Percentiles rank a stretch among this genome's conserved stretches.
Evolutionary conservation across 2,888 invertebrate genomes (phyloP).

Genomic region (Pharmacophagus antenor): DNA sequence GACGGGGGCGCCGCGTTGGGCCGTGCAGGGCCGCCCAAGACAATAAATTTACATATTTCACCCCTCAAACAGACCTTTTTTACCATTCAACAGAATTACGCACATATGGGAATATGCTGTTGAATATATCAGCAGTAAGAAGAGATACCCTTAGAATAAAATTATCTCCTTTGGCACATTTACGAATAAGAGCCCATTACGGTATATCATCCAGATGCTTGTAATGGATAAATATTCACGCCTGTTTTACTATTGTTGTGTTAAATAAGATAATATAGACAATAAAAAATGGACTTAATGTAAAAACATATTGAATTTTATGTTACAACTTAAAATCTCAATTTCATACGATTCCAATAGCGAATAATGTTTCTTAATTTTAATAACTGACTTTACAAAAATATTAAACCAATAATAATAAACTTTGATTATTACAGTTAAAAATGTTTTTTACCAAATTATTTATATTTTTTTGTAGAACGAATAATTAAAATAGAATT

Average conservation of each 20-base stretch:
- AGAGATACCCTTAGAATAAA: slow-evolving; percentile 79
- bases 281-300: too few relatives aligned
- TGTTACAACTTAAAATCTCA: too few relatives aligned
- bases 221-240: not conserved
- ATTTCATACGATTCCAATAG: too few relatives aligned
- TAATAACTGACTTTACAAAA: too few relatives aligned
- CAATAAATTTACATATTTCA: slow-evolving; percentile 82
- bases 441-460: too few relatives aligned
- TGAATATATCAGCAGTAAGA: slow-evolving; percentile 80
- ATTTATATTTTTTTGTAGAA: too few relatives aligned
- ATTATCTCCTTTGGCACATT: slow-evolving; percentile 77
- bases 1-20: slow-evolving; percentile 69
- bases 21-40: slow-evolving; percentile 73
- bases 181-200: slow-evolving; percentile 65
- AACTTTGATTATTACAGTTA: too few relatives aligned
- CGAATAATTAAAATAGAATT: too few relatives aligned
- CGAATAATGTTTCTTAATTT: too few relatives aligned
- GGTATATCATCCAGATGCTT: slow-evolving; percentile 49
- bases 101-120: slow-evolving; percentile 81
- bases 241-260: not conserved
- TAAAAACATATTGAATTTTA: too few relatives aligned
- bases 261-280: not conserved
- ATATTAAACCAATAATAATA: too few relatives aligned
- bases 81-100: slow-evolving; percentile 81
- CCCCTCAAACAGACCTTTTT: slow-evolving; percentile 81